These are phyloP conservation scores for Pterostichus madidus DNA, from an alignment of 2,888 invertebrate genomes.

Conservation along the genomic window DNA sequence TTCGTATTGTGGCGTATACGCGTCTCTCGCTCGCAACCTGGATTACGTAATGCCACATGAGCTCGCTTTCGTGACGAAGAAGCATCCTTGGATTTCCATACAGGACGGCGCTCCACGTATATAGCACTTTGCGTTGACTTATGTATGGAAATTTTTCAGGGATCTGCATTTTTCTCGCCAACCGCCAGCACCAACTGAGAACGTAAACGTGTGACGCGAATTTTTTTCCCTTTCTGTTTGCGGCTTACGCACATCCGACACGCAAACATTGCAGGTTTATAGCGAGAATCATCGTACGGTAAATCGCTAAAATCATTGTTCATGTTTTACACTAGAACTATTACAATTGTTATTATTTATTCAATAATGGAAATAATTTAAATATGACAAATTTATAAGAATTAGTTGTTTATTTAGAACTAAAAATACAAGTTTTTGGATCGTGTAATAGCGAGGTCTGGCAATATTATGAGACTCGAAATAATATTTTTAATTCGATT, in stretches of 20 bases:
- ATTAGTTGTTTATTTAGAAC: no score
- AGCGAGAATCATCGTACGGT: background rate
- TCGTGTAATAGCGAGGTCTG: no score
- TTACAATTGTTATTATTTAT: no score
- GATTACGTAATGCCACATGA: conserved; percentile 65
- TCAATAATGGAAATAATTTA: no score
- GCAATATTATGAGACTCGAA: no score
- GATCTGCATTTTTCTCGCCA: conserved; percentile 62
- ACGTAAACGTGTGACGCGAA: conserved; percentile 57
- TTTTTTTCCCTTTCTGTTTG: conserved; percentile 48
- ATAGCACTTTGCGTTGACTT: conserved; percentile 59
- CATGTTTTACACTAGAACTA: no score
- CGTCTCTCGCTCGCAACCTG: conserved; percentile 6
- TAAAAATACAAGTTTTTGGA: no score
- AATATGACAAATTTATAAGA: no score
- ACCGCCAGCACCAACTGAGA: background rate
- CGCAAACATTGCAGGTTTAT: conserved; percentile 30
- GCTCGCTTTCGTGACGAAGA: conserved; percentile 62
- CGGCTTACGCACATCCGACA: conserved; percentile 23
- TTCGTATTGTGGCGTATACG: background rate
- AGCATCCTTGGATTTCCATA: conserved; percentile 65
- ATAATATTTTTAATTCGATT: no score
- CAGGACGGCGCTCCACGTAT: conserved; percentile 60
- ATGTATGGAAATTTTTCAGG: conserved; percentile 65
- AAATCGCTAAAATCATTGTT: no score